Conservation (phyloP, 2,888 invertebrate species). For the Anoplius nigerrimus region DNA sequence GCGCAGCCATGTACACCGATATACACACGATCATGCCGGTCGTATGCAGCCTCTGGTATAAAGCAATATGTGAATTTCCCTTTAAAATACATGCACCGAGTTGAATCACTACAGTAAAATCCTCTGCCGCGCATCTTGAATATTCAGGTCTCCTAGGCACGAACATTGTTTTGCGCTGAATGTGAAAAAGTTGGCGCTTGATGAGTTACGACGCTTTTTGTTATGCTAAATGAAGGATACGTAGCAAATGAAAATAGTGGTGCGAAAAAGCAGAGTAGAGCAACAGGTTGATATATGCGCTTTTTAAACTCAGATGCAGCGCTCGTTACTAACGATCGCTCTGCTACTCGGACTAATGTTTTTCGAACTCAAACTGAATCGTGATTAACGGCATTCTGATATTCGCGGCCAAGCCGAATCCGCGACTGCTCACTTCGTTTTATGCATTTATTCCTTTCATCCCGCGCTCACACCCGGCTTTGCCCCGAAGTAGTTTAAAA, state of each 20-base stretch:
- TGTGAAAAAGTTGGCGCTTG: constrained; percentile 3
- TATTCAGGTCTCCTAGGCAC: background rate
- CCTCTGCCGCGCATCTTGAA: background rate
- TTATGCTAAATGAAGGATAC: constrained; percentile 25
- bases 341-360: too few relatives aligned
- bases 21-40: too few relatives aligned
- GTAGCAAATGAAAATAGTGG: constrained; percentile 12
- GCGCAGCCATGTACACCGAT: too few relatives aligned
- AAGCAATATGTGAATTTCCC: constrained; percentile 3
- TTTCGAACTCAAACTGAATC: too few relatives aligned
- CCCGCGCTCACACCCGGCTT: too few relatives aligned
- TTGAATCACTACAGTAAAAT: constrained; percentile 1
- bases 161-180: background rate
- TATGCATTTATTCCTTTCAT: too few relatives aligned
- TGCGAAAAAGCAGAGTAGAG: constrained; percentile 11
- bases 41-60: too few relatives aligned
- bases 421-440: too few relatives aligned
- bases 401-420: too few relatives aligned
- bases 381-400: too few relatives aligned
- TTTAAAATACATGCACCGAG: background rate
- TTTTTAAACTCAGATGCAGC: background rate
- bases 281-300: constrained; percentile 25
- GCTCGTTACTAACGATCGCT: too few relatives aligned
- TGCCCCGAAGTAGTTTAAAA: background rate
- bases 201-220: constrained; percentile 1